These are phyloP conservation scores for Syngnathus typhle DNA, from an alignment of 2,113 vertebrate species.

Conservation along the genomic window DNA sequence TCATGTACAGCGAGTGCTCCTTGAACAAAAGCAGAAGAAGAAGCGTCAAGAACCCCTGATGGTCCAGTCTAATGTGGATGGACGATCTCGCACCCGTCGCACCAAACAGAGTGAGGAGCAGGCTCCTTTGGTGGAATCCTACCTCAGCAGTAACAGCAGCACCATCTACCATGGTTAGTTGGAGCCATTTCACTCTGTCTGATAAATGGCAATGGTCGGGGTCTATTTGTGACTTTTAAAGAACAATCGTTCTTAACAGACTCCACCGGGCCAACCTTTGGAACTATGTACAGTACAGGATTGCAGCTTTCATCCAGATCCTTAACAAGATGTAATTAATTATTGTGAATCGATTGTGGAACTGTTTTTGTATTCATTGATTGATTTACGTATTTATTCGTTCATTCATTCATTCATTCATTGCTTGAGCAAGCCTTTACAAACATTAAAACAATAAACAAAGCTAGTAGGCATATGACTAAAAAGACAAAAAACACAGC, in stretches of 20 bases:
- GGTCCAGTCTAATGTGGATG: conserved; percentile 93
- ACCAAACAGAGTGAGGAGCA: conserved; percentile 91
- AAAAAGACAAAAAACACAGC: no score
- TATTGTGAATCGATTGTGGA: no score
- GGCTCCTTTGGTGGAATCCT: conserved; percentile 92
- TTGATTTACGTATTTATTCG: no score
- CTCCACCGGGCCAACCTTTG: background rate
- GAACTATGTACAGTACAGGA: no score
- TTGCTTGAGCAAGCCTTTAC: no score
- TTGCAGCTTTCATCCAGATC: no score
- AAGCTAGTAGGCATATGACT: no score
- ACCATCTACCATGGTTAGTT: conserved; percentile 86
- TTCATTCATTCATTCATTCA: no score
- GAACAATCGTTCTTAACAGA: background rate
- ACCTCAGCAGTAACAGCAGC: conserved; percentile 94
- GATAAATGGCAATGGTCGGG: background rate
- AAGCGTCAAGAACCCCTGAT: conserved; percentile 97
- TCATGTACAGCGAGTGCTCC: conserved; percentile 77
- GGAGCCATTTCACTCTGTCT: background rate
- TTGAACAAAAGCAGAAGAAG: conserved; percentile 97
- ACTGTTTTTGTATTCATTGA: no score
- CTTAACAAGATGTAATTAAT: no score
- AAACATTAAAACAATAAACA: no score
- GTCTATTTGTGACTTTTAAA: background rate
- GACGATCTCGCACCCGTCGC: conserved; percentile 81